These are phyloP conservation scores for Platynereis dumerilii DNA, from an alignment of 2,888 invertebrate species.

Conservation along the genomic window DNA sequence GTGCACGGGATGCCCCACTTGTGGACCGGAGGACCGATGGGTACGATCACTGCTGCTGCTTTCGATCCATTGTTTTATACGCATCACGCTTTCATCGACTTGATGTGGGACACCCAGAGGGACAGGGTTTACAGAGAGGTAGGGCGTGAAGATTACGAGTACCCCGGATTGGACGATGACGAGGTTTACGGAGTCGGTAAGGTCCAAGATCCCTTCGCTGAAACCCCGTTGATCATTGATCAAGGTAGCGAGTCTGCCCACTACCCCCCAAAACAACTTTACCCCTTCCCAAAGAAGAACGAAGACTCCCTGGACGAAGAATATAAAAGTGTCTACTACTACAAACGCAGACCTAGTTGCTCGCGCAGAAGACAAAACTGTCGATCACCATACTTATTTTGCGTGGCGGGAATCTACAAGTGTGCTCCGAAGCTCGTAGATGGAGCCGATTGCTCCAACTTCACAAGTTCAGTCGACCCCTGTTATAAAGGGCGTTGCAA, in stretches of 20 bases:
- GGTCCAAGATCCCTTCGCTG: not conserved
- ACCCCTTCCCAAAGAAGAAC: slow-evolving; percentile 19
- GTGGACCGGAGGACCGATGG: slow-evolving; percentile 57
- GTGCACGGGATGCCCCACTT: slow-evolving; percentile 49
- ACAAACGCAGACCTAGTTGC: slow-evolving; percentile 4
- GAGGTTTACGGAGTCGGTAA: not conserved
- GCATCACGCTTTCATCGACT: slow-evolving; percentile 58
- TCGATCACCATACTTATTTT: not conserved
- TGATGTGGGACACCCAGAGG: slow-evolving; percentile 54
- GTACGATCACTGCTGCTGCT: slow-evolving; percentile 51
- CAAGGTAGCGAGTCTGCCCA: not conserved
- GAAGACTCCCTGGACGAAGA: slow-evolving; percentile 21
- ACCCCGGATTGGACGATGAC: not conserved
- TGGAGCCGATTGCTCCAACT: slow-evolving; percentile 1
- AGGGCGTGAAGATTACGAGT: not conserved
- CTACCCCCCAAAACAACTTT: slow-evolving; percentile 6
- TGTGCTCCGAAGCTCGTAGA: not conserved
- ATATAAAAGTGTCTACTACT: slow-evolving; percentile 26
- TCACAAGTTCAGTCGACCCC: not conserved
- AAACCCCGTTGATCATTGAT: too few relatives aligned
- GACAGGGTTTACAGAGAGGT: not conserved
- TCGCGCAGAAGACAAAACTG: not conserved
- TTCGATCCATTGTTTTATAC: slow-evolving; percentile 61
- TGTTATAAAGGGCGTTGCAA: slow-evolving; percentile 5
- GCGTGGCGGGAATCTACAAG: not conserved